These are phyloP conservation scores for Ochropleura plecta DNA, from an alignment of 2,888 invertebrate genomes.

Conservation along the genomic window DNA sequence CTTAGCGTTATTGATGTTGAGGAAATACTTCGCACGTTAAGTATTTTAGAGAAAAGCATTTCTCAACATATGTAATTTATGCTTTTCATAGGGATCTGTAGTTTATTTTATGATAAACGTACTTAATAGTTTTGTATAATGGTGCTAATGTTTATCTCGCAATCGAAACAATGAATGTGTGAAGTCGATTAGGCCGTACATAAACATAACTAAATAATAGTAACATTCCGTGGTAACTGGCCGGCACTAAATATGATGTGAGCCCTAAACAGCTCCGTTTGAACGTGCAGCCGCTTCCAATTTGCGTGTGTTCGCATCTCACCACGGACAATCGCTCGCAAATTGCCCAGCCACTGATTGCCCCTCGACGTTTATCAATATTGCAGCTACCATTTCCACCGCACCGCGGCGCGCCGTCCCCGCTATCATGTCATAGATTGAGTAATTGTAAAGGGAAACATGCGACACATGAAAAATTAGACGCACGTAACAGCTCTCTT, in stretches of 20 bases:
- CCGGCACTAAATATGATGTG: conserved; percentile 64
- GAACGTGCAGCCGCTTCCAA: conserved; percentile 81
- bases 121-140: neutral
- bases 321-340: conserved; percentile 88
- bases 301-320: conserved; percentile 85
- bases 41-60: neutral
- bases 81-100: neutral
- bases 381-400: conserved; percentile 78
- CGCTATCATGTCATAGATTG: conserved; percentile 72
- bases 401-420: conserved; percentile 59
- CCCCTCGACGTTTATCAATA: conserved; percentile 88
- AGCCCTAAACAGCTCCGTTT: conserved; percentile 79
- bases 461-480: conserved; percentile 76
- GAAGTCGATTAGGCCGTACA: conserved; percentile 44
- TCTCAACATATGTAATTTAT: neutral
- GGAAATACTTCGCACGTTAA: conserved; percentile 1
- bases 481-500: conserved; percentile 72
- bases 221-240: conserved; percentile 52
- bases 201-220: conserved; percentile 59
- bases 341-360: conserved; percentile 88
- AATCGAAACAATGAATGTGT: conserved; percentile 26
- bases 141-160: neutral
- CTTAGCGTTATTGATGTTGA: conserved; percentile 23
- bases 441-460: conserved; percentile 64
- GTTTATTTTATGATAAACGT: neutral